Percentiles rank a stretch among this genome's conserved stretches.
Conservation (phyloP, 2,113 vertebrate species). For the Platysternon megacephalum region DNA sequence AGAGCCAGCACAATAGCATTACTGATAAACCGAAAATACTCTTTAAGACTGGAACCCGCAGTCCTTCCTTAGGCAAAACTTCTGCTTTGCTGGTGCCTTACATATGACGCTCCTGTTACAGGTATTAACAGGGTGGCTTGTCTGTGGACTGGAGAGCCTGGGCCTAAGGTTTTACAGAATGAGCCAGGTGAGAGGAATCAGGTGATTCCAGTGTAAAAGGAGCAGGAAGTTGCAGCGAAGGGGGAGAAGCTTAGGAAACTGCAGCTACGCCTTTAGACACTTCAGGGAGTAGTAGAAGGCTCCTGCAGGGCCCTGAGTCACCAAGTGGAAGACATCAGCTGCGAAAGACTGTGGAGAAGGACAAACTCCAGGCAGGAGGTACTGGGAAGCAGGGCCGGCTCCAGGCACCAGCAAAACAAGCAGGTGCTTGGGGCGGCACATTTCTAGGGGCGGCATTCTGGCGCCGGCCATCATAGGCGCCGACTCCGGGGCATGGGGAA, state of each 20-base stretch:
- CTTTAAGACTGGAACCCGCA: background rate
- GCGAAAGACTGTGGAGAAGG: background rate
- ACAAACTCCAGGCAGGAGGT: no score
- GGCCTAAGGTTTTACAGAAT: background rate
- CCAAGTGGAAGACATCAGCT: background rate
- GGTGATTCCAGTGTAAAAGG: background rate
- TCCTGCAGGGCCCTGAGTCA: background rate
- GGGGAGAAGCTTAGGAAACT: background rate
- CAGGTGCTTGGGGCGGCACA: no score
- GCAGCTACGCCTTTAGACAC: background rate
- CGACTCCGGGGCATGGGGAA: no score
- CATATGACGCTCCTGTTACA: background rate
- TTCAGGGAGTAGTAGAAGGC: background rate
- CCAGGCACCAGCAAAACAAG: no score
- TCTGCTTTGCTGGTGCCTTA: background rate
- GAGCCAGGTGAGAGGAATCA: background rate
- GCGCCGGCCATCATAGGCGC: no score
- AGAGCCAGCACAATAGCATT: background rate
- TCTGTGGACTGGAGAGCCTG: no score
- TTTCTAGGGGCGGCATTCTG: no score
- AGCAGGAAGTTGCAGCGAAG: background rate
- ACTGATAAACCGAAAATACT: background rate
- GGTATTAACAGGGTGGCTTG: background rate
- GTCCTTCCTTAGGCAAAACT: background rate
- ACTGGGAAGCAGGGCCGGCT: no score